These are phyloP conservation scores for Pteronura brasiliensis DNA, from an alignment of 2,113 vertebrate species.

Conservation along the genomic window DNA sequence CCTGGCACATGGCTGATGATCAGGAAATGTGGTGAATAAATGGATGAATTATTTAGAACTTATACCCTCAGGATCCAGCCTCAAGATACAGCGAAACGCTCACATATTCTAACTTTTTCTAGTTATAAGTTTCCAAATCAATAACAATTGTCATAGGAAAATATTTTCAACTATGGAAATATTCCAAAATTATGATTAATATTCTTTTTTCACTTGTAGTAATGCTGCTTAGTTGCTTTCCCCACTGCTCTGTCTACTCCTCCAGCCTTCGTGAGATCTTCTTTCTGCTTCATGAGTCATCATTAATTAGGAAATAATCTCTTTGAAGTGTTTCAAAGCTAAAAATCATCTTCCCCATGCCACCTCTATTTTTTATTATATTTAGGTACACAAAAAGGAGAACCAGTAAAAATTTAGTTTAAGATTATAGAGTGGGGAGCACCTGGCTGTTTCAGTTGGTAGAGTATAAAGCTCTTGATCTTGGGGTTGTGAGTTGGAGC, in stretches of 20 bases:
- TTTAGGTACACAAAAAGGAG: neutral
- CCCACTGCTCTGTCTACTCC: neutral
- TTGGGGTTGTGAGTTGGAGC: neutral
- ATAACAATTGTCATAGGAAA: neutral
- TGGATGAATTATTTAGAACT: neutral
- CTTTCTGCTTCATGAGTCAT: neutral
- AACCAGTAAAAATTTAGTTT: neutral
- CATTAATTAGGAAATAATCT: neutral
- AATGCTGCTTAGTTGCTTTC: neutral
- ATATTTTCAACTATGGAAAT: constrained; percentile 33
- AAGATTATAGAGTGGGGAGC: neutral
- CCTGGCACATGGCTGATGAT: neutral
- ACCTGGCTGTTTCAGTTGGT: neutral
- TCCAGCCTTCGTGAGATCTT: neutral
- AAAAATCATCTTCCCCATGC: neutral
- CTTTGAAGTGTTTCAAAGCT: neutral
- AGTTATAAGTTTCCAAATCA: neutral
- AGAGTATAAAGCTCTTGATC: neutral
- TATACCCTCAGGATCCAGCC: neutral
- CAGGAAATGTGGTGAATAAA: neutral
- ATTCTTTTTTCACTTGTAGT: neutral
- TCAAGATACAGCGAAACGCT: neutral
- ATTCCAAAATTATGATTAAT: neutral
- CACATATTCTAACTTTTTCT: neutral
- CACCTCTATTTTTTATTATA: neutral